Conservation (phyloP, 2,888 invertebrate species). For the Hyppa rectilinea region DNA sequence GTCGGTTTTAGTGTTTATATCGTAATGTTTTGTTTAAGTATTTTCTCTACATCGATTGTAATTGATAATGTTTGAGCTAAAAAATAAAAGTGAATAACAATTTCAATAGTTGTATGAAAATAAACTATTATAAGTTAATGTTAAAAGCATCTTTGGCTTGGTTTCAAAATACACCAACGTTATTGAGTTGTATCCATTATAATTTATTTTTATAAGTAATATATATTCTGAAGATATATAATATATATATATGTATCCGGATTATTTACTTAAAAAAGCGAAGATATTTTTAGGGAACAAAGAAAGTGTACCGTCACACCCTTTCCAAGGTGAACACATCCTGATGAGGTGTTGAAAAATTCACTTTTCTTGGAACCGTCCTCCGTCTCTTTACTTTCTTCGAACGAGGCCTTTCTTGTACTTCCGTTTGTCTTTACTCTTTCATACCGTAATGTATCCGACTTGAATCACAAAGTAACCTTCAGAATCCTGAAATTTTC, state of each 20-base stretch:
- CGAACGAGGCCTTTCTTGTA: not conserved
- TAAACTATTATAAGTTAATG: not conserved
- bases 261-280: not conserved
- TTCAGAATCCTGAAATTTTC: not conserved
- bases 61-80: not conserved
- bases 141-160: not conserved
- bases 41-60: not conserved
- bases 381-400: slow-evolving; percentile 1
- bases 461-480: slow-evolving; percentile 36
- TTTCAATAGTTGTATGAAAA: not conserved
- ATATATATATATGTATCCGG: not conserved
- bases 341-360: slow-evolving; percentile 20
- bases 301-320: not conserved
- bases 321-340: slow-evolving; percentile 17
- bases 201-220: not conserved
- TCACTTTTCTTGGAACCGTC: slow-evolving; percentile 17
- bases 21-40: not conserved
- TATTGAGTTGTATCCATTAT: not conserved
- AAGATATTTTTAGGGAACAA: not conserved
- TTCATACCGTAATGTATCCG: slow-evolving; percentile 11
- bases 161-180: not conserved
- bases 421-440: slow-evolving; percentile 22
- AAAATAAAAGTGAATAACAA: not conserved
- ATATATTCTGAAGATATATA: not conserved
- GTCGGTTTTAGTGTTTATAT: not conserved